Percentiles rank a stretch among this genome's conserved stretches.
Conservation (phyloP, 2,113 vertebrate genomes). For the Crotalus helleri region DNA sequence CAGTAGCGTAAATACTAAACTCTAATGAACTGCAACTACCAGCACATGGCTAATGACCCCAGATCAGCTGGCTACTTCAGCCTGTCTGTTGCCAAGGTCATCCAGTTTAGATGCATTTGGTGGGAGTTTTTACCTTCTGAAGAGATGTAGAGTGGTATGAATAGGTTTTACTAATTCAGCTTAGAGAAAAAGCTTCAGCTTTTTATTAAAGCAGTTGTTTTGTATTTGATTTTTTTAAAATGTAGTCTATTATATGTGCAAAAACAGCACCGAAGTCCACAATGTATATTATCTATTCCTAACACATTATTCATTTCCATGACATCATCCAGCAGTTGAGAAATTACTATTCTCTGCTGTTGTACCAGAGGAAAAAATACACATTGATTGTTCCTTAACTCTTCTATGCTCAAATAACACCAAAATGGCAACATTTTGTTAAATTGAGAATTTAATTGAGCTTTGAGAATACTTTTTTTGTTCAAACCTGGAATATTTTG, state of each 20-base stretch:
- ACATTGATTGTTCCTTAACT: background rate
- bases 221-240: background rate
- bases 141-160: background rate
- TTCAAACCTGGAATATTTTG: background rate
- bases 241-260: background rate
- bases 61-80: conserved; percentile 33
- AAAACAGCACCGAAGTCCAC: background rate
- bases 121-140: background rate
- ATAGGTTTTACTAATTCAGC: conserved; percentile 13
- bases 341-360: background rate
- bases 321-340: background rate
- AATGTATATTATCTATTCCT: background rate
- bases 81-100: conserved; percentile 45
- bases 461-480: background rate
- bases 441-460: background rate
- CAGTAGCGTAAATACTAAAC: conserved; percentile 47
- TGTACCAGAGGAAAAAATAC: background rate
- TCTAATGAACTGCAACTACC: conserved; percentile 39
- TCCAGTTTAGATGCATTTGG: background rate
- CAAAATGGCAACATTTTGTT: background rate
- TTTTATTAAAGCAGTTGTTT: background rate
- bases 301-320: background rate
- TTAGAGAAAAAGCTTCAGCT: background rate
- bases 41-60: conserved; percentile 28
- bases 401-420: background rate